Evolutionary conservation across 2,113 vertebrate species (phyloP).

Genomic region (Eleginops maclovinus): DNA sequence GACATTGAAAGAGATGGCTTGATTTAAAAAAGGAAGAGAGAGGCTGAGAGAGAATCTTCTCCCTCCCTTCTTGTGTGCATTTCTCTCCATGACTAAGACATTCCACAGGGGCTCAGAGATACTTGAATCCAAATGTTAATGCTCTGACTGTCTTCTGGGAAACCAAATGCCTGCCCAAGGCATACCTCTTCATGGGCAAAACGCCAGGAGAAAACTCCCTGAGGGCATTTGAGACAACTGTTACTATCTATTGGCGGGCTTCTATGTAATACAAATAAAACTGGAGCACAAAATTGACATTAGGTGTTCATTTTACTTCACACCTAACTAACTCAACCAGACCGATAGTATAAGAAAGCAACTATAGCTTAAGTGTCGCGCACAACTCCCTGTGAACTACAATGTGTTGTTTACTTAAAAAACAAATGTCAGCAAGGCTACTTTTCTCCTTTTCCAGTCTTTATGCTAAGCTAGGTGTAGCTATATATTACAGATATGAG

Average conservation of each 20-base stretch:
- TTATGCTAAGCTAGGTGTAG: neutral
- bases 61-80: slow-evolving; percentile 36
- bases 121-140: slow-evolving; percentile 18
- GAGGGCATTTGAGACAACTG: slow-evolving; percentile 5
- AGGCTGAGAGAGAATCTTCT: slow-evolving; percentile 18
- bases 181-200: slow-evolving; percentile 15
- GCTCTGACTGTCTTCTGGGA: slow-evolving; percentile 26
- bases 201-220: slow-evolving; percentile 11
- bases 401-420: neutral
- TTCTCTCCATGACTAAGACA: slow-evolving; percentile 24
- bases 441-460: neutral
- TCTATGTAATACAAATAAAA: neutral
- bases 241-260: neutral
- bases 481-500: neutral
- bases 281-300: neutral
- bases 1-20: slow-evolving; percentile 4
- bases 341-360: neutral
- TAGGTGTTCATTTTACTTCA: neutral
- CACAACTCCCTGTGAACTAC: too few species aligned
- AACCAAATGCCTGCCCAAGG: slow-evolving; percentile 15
- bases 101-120: slow-evolving; percentile 23
- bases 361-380: neutral
- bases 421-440: neutral
- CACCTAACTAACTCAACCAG: too few species aligned
- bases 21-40: neutral